Percentiles rank a stretch among this genome's conserved stretches.
phyloP scores from a whole-genome alignment of 2,113 vertebrate genomes.

The Tetraodon nigroviridis region DNA sequence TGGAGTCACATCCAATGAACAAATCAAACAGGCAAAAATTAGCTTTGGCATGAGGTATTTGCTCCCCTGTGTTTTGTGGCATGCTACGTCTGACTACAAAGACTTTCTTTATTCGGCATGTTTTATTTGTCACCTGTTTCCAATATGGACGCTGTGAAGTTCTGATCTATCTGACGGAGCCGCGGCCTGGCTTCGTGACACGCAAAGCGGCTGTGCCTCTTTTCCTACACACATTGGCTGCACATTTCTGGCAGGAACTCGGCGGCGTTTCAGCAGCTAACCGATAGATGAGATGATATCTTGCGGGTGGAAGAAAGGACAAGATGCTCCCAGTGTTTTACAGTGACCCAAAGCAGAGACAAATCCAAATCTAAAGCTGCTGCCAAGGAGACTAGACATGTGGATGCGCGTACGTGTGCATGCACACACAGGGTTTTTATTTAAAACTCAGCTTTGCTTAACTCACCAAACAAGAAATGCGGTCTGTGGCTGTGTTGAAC shows the following conservation, averaged over 20 bases:
- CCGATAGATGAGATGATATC: constrained; percentile 74
- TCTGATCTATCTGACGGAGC: constrained; percentile 56
- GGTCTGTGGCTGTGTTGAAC: constrained; percentile 71
- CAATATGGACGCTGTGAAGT: constrained; percentile 72
- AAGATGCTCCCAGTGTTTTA: constrained; percentile 72
- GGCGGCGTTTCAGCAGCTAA: constrained; percentile 71
- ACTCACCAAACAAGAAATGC: constrained; percentile 70
- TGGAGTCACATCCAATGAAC: constrained; percentile 48
- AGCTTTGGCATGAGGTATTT: constrained; percentile 52
- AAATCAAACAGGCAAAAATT: constrained; percentile 64
- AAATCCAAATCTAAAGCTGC: constrained; percentile 59
- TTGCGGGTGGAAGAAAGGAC: constrained; percentile 71
- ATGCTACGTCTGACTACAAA: constrained; percentile 64
- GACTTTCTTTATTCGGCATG: constrained; percentile 55
- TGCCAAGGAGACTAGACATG: constrained; percentile 31
- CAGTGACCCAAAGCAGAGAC: constrained; percentile 67
- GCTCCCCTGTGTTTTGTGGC: constrained; percentile 58
- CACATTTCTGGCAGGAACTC: constrained; percentile 76
- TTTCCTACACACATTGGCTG: constrained; percentile 65
- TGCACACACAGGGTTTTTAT: constrained; percentile 65
- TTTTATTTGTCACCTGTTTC: constrained; percentile 77
- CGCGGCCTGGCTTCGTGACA: constrained; percentile 61
- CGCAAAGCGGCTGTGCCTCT: constrained; percentile 59
- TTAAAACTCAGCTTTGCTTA: constrained; percentile 68
- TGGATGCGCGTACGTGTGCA: constrained; percentile 34